Conservation (phyloP, 2,113 vertebrate genomes). For the Motacilla alba region DNA sequence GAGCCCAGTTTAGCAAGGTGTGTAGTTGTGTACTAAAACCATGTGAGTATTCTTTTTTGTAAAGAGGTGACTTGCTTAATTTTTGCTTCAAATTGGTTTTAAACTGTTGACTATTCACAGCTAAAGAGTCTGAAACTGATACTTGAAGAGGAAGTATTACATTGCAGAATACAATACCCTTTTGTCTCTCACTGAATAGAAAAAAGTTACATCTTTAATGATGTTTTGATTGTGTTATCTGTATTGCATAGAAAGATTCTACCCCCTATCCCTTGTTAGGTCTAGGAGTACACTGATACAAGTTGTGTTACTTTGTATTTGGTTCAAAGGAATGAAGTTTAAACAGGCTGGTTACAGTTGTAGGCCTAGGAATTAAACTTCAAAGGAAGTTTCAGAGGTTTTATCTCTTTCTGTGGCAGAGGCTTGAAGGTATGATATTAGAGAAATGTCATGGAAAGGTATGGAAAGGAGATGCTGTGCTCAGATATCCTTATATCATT, state of each 20-base stretch:
- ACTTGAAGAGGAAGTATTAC: neutral
- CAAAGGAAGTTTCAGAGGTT: neutral
- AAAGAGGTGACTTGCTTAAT: neutral
- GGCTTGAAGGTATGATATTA: neutral
- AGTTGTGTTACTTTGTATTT: neutral
- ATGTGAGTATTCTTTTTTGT: neutral
- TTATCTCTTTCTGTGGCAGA: neutral
- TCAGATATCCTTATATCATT: rapidly evolving
- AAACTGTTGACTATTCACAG: neutral
- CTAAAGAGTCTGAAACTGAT: neutral
- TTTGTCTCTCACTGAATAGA: neutral
- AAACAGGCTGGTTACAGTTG: neutral
- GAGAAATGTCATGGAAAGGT: neutral
- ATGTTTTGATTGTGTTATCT: neutral
- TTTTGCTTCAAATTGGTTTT: neutral
- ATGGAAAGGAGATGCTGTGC: neutral
- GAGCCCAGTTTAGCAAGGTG: neutral
- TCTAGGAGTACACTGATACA: neutral
- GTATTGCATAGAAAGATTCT: neutral
- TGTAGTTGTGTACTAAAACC: neutral
- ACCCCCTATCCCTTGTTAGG: neutral
- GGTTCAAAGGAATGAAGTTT: neutral
- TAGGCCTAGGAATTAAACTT: neutral
- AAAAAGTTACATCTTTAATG: neutral
- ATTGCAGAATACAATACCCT: neutral